These are phyloP conservation scores for Formica exsecta DNA, from an alignment of 1,140 invertebrate genomes.

Conservation along the genomic window DNA sequence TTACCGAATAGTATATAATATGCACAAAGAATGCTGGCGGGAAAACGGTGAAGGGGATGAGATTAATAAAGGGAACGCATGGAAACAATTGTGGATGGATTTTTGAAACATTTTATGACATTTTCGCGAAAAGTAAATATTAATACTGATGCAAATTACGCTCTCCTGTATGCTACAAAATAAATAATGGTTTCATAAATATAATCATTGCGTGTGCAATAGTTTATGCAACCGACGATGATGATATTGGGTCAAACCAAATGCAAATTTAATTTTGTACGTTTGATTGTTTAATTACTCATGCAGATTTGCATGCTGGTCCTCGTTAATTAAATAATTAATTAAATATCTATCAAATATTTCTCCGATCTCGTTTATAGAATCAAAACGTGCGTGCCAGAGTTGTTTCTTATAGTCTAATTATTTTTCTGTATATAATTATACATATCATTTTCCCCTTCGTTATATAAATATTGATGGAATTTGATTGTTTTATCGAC, in stretches of 20 bases:
- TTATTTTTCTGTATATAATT: conserved; percentile 12
- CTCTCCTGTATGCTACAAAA: conserved; percentile 13
- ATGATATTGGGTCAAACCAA: neutral
- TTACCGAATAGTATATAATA: conserved; percentile 6
- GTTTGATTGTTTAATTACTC: conserved; percentile 51
- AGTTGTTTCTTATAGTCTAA: conserved; percentile 7
- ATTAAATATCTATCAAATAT: conserved; percentile 43
- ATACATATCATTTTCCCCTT: conserved; percentile 10
- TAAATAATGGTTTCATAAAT: conserved; percentile 33
- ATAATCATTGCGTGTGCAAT: conserved; percentile 27
- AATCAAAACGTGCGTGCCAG: neutral
- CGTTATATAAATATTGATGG: conserved; percentile 31
- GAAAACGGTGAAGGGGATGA: no score
- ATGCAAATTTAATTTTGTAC: conserved; percentile 54
- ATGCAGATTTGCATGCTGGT: conserved; percentile 30
- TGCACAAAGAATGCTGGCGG: neutral
- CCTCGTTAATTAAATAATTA: conserved; percentile 53
- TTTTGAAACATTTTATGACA: conserved; percentile 29
- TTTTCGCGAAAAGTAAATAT: neutral
- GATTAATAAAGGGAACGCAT: neutral
- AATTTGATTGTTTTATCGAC: neutral
- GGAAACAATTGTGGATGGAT: conserved; percentile 3
- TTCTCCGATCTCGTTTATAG: neutral
- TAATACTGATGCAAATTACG: conserved; percentile 20
- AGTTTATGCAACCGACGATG: conserved; percentile 40